Percentiles rank a stretch among this genome's conserved stretches.
These are phyloP conservation scores for Hirundichthys speculiger DNA, from an alignment of 2,113 vertebrate species.

Conservation along the genomic window DNA sequence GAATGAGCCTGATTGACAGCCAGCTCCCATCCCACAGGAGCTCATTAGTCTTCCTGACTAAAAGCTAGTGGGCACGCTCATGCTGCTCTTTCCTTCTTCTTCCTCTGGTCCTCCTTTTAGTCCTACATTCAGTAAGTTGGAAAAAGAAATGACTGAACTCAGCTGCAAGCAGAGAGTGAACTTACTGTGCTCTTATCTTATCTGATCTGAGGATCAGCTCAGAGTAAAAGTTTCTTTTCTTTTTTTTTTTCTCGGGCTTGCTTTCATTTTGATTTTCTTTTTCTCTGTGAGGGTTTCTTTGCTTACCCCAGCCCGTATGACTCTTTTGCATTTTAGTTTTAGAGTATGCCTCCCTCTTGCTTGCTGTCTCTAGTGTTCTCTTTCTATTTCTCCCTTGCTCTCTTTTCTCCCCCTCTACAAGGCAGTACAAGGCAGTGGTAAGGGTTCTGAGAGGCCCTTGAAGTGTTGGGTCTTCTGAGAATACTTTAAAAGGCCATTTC, in stretches of 20 bases:
- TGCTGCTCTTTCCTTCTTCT: conserved; percentile 73
- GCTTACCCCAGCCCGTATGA: conserved; percentile 59
- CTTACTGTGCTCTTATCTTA: conserved; percentile 77
- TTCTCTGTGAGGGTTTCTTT: conserved; percentile 60
- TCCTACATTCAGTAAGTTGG: conserved; percentile 78
- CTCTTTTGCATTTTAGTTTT: conserved; percentile 71
- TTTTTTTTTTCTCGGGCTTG: conserved; percentile 35
- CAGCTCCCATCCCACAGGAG: conserved; percentile 81
- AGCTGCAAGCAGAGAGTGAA: conserved; percentile 67
- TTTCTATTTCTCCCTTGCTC: conserved; percentile 62
- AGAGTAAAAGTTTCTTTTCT: conserved; percentile 63
- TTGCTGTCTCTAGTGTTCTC: conserved; percentile 56
- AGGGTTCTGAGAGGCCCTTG: conserved; percentile 82
- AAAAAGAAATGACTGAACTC: conserved; percentile 77
- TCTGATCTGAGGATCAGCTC: conserved; percentile 76
- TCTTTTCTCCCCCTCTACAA: conserved; percentile 69
- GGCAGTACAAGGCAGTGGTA: conserved; percentile 75
- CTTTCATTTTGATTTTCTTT: conserved; percentile 78
- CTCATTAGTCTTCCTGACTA: conserved; percentile 86
- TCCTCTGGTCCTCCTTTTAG: conserved; percentile 80
- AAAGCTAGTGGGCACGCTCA: conserved; percentile 84
- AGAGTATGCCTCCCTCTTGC: conserved; percentile 63
- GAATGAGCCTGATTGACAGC: conserved; percentile 81
- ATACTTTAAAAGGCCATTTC: conserved; percentile 80
- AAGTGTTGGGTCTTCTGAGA: conserved; percentile 79